Evolutionary conservation across 2,797 vertebrate species (phyloP).

Genomic region (Syngnathus rostellatus): DNA sequence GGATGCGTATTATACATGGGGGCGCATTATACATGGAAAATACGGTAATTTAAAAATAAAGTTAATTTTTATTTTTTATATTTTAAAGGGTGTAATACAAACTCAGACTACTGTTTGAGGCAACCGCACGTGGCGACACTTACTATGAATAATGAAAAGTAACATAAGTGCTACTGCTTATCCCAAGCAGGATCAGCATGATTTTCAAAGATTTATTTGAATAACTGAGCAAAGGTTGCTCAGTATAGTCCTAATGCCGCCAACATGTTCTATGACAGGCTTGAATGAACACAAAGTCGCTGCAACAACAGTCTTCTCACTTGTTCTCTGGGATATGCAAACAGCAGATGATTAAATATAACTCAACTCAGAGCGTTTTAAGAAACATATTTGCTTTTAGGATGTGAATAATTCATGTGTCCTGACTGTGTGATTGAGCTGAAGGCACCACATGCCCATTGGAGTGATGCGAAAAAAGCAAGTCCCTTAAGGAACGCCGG

Average conservation of each 20-base stretch:
- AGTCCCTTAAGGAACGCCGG: conserved; percentile 48
- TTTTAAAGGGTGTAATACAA: background rate
- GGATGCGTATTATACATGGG: too few species aligned
- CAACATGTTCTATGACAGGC: conserved; percentile 40
- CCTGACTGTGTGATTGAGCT: conserved; percentile 54
- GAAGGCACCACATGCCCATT: conserved; percentile 34
- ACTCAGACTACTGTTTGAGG: background rate
- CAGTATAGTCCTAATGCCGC: conserved; percentile 24
- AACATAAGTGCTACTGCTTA: background rate
- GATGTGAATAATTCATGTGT: conserved; percentile 68
- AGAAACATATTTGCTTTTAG: conserved; percentile 66
- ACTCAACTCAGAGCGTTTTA: conserved; percentile 46
- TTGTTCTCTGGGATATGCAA: conserved; percentile 46
- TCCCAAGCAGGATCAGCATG: background rate
- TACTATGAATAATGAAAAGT: background rate
- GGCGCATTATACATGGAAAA: too few species aligned
- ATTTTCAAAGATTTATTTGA: background rate
- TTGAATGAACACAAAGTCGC: conserved; percentile 33
- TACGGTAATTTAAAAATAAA: too few species aligned
- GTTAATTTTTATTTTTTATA: too few species aligned
- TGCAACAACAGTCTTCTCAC: conserved; percentile 33
- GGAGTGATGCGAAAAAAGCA: conserved; percentile 41
- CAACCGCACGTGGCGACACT: background rate
- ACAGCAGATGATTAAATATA: conserved; percentile 59
- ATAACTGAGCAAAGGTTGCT: conserved; percentile 16